A percentile compares a stretch with the other conserved stretches of the same genome.
Conservation (phyloP, 2,888 invertebrate genomes). For the Cynaeus angustus region DNA sequence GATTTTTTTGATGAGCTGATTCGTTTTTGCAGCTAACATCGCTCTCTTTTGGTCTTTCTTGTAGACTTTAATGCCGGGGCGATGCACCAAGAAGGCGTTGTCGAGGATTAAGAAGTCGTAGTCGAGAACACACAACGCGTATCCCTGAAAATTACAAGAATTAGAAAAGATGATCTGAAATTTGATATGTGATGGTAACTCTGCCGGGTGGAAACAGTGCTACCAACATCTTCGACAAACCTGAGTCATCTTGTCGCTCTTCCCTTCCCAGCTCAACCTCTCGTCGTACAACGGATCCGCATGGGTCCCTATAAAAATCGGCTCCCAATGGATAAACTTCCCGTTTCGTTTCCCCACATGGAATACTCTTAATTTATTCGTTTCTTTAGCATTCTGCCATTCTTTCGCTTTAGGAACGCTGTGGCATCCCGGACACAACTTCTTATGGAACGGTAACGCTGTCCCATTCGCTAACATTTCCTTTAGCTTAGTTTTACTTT, state of each 20-base stretch:
- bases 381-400: slow-evolving; percentile 85
- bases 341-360: slow-evolving; percentile 88
- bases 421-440: slow-evolving; percentile 91
- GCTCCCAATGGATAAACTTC: slow-evolving; percentile 91
- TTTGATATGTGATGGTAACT: too few species aligned
- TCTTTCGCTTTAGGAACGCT: slow-evolving; percentile 89
- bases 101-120: slow-evolving; percentile 95
- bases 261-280: slow-evolving; percentile 94
- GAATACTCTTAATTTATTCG: slow-evolving; percentile 84
- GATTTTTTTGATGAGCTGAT: slow-evolving; percentile 83
- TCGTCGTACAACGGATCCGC: slow-evolving; percentile 92
- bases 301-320: slow-evolving; percentile 94
- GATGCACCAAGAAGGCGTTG: slow-evolving; percentile 94
- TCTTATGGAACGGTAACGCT: slow-evolving; percentile 94
- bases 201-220: too few species aligned
- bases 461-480: slow-evolving; percentile 84
- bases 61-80: slow-evolving; percentile 91
- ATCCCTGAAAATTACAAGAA: slow-evolving; percentile 79
- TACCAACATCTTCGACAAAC: too few species aligned
- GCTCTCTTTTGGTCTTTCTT: slow-evolving; percentile 86
- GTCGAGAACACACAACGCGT: slow-evolving; percentile 90
- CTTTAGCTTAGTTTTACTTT: slow-evolving; percentile 80
- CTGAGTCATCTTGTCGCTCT: slow-evolving; percentile 97
- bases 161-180: too few species aligned
- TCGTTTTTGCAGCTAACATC: slow-evolving; percentile 84